Evolutionary conservation across 2,113 vertebrate genomes (phyloP), one percentile per base, ranked within the genome.

Genomic region (Pontoporia blainvillei): DNA sequence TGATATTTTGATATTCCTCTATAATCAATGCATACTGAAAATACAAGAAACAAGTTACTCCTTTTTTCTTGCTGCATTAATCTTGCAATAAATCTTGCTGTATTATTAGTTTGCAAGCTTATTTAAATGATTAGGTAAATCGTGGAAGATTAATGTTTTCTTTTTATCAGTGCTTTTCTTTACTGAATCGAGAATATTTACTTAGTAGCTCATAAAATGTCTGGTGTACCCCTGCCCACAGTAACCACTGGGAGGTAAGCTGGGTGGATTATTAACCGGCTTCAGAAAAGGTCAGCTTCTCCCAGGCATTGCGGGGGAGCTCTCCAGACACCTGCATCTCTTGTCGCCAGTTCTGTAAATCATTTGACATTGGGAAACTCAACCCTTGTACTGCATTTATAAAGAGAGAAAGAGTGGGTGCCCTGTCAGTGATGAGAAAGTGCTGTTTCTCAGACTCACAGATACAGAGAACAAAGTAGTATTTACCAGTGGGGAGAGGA

Each of bases 221-320:
- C 87, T n/a, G 29, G 25, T 3, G 12, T 17, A 14, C 29, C 49
- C 46, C 85, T 90, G 83, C 46, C 34, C 36, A 17, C 10, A 49
- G 54, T 15, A 17, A 72, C 34, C 79, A 49, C 6, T 0, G 5
- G 49, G 36, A 39, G 67, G 36, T 23, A 29, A 6, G 41, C 41
- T 23, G 34, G 44, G 59, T 90, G n/a, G 73, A 75, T 94, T 4
- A 94, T 92, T 86, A 94, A 62, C 64, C 54, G 15, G 59, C 29
- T 71, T 87, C n/a, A 84, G 78, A 41, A 34, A 23, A 86, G 41
- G 41, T 34, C 39, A 15, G 0, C 0, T 27, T 5, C 41, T 82
- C 46, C 34, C 52, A 27, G 18, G 18, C 46, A 21, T 34, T n/a
- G 9, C 13, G 29, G 8, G 44, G 52, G 29, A 11, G 49, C 69